These are phyloP conservation scores for Limnephilus rhombicus DNA, from an alignment of 2,888 invertebrate species.

Conservation along the genomic window DNA sequence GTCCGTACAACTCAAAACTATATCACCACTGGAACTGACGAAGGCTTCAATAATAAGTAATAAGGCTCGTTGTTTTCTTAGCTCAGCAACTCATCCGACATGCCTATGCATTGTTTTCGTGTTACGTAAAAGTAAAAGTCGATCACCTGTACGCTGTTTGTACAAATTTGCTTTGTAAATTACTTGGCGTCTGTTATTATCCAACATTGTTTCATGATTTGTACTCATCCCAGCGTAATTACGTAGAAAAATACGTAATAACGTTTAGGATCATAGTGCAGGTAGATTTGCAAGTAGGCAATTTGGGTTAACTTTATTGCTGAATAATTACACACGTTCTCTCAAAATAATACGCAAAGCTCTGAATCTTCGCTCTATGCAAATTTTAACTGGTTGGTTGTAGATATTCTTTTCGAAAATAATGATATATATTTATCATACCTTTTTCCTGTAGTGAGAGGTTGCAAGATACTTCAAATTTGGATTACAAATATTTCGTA, in stretches of 20 bases:
- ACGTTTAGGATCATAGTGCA: not conserved
- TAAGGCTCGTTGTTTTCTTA: constrained; percentile 16
- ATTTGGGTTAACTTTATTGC: not conserved
- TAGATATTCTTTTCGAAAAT: not conserved
- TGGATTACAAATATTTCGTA: not conserved
- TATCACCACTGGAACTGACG: constrained; percentile 6
- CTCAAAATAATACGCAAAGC: not conserved
- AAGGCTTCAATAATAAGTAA: not conserved
- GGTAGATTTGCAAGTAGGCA: not conserved
- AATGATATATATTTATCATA: not conserved
- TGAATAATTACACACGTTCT: not conserved
- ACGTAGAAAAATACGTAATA: not conserved
- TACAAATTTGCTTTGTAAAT: not conserved
- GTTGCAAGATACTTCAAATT: not conserved
- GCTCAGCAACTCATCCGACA: not conserved
- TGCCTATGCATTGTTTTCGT: not conserved
- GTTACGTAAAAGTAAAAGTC: constrained; percentile 57
- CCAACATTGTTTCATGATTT: not conserved
- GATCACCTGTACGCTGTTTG: constrained; percentile 35
- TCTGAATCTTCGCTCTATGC: not conserved
- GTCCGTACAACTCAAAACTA: constrained; percentile 21
- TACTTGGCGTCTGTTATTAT: not conserved
- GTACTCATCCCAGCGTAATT: not conserved
- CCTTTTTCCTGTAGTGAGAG: not conserved
- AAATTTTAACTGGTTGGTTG: not conserved